Base-by-base conservation (phyloP, 2,888 invertebrate species). In the Phortica magna region DNA sequence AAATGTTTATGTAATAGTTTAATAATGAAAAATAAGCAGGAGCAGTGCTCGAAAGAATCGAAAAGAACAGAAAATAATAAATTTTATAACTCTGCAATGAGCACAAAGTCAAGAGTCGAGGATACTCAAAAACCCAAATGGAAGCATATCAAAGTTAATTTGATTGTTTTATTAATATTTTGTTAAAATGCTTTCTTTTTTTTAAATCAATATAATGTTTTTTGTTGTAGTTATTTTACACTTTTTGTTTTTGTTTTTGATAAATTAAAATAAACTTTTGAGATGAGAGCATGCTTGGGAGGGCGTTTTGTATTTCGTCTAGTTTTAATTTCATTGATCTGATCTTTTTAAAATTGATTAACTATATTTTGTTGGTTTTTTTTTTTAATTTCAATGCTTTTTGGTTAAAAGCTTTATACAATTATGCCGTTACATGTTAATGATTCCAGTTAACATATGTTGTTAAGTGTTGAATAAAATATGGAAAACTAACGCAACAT, bases 201-300 rank as follows among this genome's bases (percentile, higher is more conserved):
- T 74, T 75, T 75, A 67, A 48, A n/a, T 39, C 7, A 70, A 48
- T 77, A 64, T 76, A 43, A 75, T 74, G 79, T 74, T 75, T 77
- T 78, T 77, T 75, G 65, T 76, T 76, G 65, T 67, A 55, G 22
- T 73, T 61, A 41, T 61, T 57, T 79, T 74, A 74, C 31, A 31
- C 31, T 79, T 79, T 75, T 14, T n/a, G n/a, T 79, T 79, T 75
- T 14, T n/a, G n/a, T 31, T 22, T 31, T 53, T 9, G 17, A 17
- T 61, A 22, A 22, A 59, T 74, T 61, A 85, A 84, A 84, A 82
- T 77, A 85, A 83, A 80, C 76, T 83, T 83, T 81, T 82, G 84
- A 84, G 82, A 89, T 88, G 84, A 89, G 84, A 89, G 90, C 91
- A 91, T 91, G 91, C 91, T 91, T 90, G 90, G 90, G 91, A 90